Base-by-base conservation (phyloP, 35 echinoderm and acorn worm genomes). In the Lytechinus pictus region DNA sequence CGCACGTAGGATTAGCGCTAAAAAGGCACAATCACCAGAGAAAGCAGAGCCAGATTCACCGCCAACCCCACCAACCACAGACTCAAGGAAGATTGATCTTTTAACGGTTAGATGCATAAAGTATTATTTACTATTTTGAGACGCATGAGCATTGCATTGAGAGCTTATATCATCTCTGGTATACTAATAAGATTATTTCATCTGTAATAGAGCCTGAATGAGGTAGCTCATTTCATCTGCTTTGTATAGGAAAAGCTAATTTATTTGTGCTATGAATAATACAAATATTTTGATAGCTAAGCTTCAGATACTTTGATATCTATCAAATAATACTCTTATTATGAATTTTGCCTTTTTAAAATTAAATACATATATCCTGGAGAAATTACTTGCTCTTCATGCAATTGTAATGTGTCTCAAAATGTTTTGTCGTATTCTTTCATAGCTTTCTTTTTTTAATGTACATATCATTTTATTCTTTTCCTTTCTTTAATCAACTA, bases 31-130 rank as follows among this genome's bases (percentile, higher is more conserved):
- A 57, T 93, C 92, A 93, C 92, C 54, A n/a, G 96, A 96, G 60
- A 89, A 96, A 56, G 61, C 91, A 27, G 57, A 54, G 33, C 96
- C 92, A 94, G 91, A 92, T 33, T 51, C 86, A 44, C 56, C 86
- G 5, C 79, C 54, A 52, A 91, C 96, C 5, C 91, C 87, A 61
- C 88, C 95, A 29, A 51, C 95, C 3, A 61, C 54, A 13, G 56
- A 89, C 19, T 96, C 95, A 51, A 53, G 87, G 54, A 91, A 91
- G 88, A 96, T 96, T 86, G 96, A 96, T 91, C 88, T 96, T 16
- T 86, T 96, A 66, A 71, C 94, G 96, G 96, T 96, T 96, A 96
- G 96, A 90, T 90, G 21, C 66, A 79, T n/a, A 79, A n/a, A 24
- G 0, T 79, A 79, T 79, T 79, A 79, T 19, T 4, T 24, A 7